Percentiles rank a stretch among this genome's conserved stretches.
phyloP scores from a whole-genome alignment of 2,797 vertebrate species.

The Miichthys miiuy region DNA sequence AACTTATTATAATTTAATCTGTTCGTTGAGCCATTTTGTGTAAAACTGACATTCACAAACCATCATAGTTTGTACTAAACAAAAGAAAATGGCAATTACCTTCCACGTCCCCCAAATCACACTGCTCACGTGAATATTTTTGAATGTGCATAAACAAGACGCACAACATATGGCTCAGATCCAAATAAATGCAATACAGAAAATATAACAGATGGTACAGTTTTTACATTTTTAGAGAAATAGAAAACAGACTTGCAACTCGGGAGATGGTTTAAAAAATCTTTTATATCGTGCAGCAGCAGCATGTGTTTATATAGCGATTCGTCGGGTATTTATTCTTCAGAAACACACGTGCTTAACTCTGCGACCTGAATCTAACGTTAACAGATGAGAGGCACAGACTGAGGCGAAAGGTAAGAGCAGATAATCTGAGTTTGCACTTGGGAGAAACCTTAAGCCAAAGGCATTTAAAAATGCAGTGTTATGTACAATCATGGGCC shows the following conservation, averaged over 20 bases:
- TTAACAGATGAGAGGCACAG: constrained; percentile 43
- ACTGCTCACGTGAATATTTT: not conserved
- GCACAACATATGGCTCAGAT: not conserved
- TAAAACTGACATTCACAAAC: not conserved
- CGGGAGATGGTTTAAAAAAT: not conserved
- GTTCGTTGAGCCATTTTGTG: constrained; percentile 1
- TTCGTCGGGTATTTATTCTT: not conserved
- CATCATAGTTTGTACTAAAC: not conserved
- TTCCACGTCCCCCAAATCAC: not conserved
- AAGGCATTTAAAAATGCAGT: constrained; percentile 68
- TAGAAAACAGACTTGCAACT: not conserved
- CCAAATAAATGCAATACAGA: not conserved
- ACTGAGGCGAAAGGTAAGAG: constrained; percentile 39
- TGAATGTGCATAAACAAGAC: not conserved
- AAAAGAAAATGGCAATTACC: not conserved
- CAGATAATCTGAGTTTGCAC: constrained; percentile 65
- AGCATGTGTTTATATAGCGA: too few species aligned
- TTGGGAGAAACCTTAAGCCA: constrained; percentile 66
- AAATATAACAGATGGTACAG: not conserved
- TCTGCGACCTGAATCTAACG: constrained; percentile 17
- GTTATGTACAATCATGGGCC: constrained; percentile 76
- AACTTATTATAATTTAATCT: not conserved
- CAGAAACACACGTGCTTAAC: constrained; percentile 4
- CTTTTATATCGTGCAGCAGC: not conserved
- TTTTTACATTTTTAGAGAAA: not conserved